Percentiles rank a stretch among this genome's conserved stretches.
Evolutionary conservation across 2,888 invertebrate species (phyloP).

Genomic region (Hipparchia sbordonii): DNA sequence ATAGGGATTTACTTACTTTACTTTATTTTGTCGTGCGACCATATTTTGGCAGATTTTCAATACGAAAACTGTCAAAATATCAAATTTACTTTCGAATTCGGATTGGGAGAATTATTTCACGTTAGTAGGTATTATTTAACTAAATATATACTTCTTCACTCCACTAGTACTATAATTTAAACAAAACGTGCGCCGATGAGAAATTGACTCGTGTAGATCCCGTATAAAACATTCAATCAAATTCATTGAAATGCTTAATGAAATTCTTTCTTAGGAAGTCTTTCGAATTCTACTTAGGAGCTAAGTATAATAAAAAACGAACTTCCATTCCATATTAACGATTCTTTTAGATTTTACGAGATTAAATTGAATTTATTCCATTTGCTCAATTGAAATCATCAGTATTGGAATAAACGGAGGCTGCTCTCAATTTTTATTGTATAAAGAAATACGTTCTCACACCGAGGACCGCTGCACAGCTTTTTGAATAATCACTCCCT

Average conservation of each 20-base stretch:
- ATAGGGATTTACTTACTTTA: too few relatives aligned
- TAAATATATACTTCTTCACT: too few relatives aligned
- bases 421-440: conserved; percentile 5
- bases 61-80: too few relatives aligned
- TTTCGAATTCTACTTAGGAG: conserved; percentile 16
- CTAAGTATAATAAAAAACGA: conserved; percentile 25
- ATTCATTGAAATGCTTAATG: conserved; percentile 29
- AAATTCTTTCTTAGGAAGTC: conserved; percentile 30
- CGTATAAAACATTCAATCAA: conserved; percentile 5
- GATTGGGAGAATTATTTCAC: background rate
- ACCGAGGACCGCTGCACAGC: background rate
- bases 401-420: conserved; percentile 14
- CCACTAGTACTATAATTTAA: too few relatives aligned
- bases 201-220: background rate
- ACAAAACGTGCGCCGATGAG: too few relatives aligned
- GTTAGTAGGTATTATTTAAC: too few relatives aligned
- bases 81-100: background rate
- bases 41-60: too few relatives aligned
- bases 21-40: too few relatives aligned
- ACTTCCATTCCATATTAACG: conserved; percentile 19
- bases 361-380: conserved; percentile 31
- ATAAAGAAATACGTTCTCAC: conserved; percentile 2
- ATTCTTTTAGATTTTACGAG: conserved; percentile 26
- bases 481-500: conserved; percentile 5
- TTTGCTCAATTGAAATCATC: conserved; percentile 22